phyloP scores from a whole-genome alignment of 2,113 vertebrate species.

The cattle (Bos taurus) region ARS-UCD2.0 NC_037350.1:23776001-23776500 shows the following conservation, averaged over 20 bases:
- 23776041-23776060: neutral
- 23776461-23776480: neutral
- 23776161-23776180: neutral
- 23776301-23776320: neutral
- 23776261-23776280: constrained; percentile 15
- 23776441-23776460: neutral
- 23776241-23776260: neutral
- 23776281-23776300: neutral
- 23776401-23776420: neutral
- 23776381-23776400: neutral
- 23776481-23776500: neutral
- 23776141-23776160: constrained; percentile 10
- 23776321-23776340: constrained; percentile 19
- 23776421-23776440: neutral
- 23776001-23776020: neutral
- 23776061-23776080: neutral
- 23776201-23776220: neutral
- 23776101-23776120: neutral
- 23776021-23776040: neutral
- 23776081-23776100: neutral
- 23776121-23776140: neutral
- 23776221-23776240: neutral
- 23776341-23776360: neutral
- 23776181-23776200: neutral
- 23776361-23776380: neutral